A percentile compares a stretch with the other conserved stretches of the same genome.
phyloP scores from a whole-genome alignment of 2,888 invertebrate genomes.

The Cryptus armator region DNA sequence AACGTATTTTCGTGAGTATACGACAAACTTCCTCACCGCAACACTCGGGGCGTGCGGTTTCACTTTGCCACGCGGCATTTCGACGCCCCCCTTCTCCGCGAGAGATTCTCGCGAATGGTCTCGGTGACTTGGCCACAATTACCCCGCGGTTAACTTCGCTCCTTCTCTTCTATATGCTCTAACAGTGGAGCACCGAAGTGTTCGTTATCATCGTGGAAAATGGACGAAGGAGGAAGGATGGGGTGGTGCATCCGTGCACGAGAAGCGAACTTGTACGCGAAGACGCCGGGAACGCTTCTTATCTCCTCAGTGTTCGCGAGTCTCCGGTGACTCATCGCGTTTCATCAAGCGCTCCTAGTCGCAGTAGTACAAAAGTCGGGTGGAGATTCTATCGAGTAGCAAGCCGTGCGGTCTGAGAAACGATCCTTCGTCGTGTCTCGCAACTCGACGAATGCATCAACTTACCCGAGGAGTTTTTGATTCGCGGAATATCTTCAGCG shows the following conservation, averaged over 20 bases:
- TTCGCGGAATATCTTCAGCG: neutral
- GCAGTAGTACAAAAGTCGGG: constrained; percentile 3
- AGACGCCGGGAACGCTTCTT: constrained; percentile 44
- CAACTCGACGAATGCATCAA: no score
- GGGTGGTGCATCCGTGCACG: constrained; percentile 41
- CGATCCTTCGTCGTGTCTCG: no score
- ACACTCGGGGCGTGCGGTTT: constrained; percentile 20
- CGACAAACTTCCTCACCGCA: constrained; percentile 47
- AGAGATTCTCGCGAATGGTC: constrained; percentile 43
- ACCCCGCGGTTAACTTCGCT: constrained; percentile 42
- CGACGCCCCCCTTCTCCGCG: neutral
- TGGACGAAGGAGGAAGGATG: constrained; percentile 60
- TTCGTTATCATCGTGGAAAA: constrained; percentile 65
- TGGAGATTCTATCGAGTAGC: neutral
- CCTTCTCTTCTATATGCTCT: constrained; percentile 1
- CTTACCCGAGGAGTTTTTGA: neutral
- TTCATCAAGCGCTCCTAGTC: constrained; percentile 16
- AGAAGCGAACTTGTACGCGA: constrained; percentile 52
- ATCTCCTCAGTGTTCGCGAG: constrained; percentile 44
- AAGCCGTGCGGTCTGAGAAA: no score
- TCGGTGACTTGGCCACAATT: constrained; percentile 49
- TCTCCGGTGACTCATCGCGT: constrained; percentile 43
- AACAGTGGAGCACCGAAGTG: constrained; percentile 28
- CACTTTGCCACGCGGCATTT: constrained; percentile 34
- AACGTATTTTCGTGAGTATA: constrained; percentile 44